Base-by-base conservation (phyloP, 2,797 vertebrate species). In the Menidia menidia region DNA sequence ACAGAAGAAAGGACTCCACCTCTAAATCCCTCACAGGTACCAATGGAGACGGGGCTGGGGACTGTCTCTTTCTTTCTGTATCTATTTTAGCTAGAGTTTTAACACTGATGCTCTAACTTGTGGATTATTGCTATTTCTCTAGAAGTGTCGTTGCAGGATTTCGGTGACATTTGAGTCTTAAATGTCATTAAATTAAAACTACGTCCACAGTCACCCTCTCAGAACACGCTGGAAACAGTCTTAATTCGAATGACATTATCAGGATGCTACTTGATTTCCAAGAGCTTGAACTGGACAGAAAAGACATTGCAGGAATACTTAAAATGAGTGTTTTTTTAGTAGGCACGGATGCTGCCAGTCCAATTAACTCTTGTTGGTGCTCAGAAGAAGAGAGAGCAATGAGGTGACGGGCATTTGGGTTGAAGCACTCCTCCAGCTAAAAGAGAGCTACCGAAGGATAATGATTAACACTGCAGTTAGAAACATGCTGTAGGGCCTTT, bases 1-100 rank as follows among this genome's bases (percentile, higher is more conserved):
- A 84, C 94, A 94, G 96, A 96, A 96, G 97, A 89, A 96, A 95
- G 90, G 96, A 96, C 82, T 84, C 93, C 77, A 95, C 95, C 85
- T 95, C 96, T 92, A 97, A 96, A 93, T 94, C 97, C 70, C 96
- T 96, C 84, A 96, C 96, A 88, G 97, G 97, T 98, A 95, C 93
- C 89, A 73, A 6, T 74, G 82, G 78, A 89, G 82, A 83, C 18
- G 75, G 87, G 90, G 85, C 57, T 78, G 82, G 86, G 85, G 81
- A 69, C 62, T 73, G 56, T 88, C 66, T 87, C 51, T 71, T 87
- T 86, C 12, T 1, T 39, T 84, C 39, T 85, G 18, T 81, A 1
- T 55, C 18, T 75, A 2, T 69, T 74, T n/a, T 60, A 85, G 18
- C 73, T 63, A 51, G 43, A 77, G 31, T 43, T 56, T 58, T 64